A percentile compares a stretch with the other conserved stretches of the same genome.
Evolutionary conservation across 2,888 invertebrate genomes (phyloP).

Genomic region (Tetranychus truncatus): DNA sequence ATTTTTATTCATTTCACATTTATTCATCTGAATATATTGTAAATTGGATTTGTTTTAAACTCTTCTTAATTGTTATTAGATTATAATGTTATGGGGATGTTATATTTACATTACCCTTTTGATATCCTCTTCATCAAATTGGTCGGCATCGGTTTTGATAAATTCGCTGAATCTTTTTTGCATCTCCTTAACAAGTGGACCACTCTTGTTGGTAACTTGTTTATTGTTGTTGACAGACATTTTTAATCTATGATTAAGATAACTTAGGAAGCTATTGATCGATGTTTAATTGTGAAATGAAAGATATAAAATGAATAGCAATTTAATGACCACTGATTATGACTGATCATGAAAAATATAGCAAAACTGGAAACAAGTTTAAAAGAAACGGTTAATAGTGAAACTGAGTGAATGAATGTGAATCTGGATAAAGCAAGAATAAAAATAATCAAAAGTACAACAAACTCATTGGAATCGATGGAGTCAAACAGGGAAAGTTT

Average conservation of each 20-base stretch:
- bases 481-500: too few relatives aligned
- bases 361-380: too few relatives aligned
- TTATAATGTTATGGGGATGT: background rate
- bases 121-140: conserved; percentile 10
- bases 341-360: too few relatives aligned
- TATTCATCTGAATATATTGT: background rate
- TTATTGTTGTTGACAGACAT: background rate
- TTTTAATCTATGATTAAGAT: background rate
- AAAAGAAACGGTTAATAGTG: background rate
- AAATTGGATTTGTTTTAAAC: background rate
- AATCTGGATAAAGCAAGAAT: background rate
- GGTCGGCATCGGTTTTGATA: background rate
- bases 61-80: background rate
- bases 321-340: too few relatives aligned
- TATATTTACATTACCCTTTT: background rate
- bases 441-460: background rate
- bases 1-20: background rate
- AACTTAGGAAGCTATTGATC: background rate
- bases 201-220: background rate
- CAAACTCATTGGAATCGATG: background rate
- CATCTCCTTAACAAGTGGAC: background rate
- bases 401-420: background rate
- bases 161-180: background rate
- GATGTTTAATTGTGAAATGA: background rate
- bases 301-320: too few relatives aligned